These are phyloP conservation scores for Amyelois transitella DNA, from an alignment of 1,140 invertebrate genomes.

Conservation along the genomic window DNA sequence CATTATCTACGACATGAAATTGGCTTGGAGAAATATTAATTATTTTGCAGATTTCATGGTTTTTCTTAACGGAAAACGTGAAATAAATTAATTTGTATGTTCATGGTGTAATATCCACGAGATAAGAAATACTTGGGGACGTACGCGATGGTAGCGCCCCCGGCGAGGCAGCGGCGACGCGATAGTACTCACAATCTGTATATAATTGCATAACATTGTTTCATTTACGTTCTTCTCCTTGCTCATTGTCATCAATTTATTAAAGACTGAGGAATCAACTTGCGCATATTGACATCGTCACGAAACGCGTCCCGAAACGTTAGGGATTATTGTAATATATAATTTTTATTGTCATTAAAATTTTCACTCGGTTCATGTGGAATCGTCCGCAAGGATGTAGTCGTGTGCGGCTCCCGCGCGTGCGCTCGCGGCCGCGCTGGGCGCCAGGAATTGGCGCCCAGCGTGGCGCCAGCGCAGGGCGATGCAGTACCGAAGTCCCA, in stretches of 20 bases:
- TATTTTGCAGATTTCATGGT: no score
- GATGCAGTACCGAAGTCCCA: slow-evolving; percentile 10
- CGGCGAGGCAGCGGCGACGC: slow-evolving; percentile 8
- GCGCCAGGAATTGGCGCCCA: slow-evolving; percentile 5
- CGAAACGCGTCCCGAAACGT: slow-evolving; percentile 55
- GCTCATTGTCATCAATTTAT: slow-evolving; percentile 74
- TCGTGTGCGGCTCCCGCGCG: slow-evolving; percentile 30
- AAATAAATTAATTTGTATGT: background rate
- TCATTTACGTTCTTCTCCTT: slow-evolving; percentile 68
- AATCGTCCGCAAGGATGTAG: slow-evolving; percentile 19
- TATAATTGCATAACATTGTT: slow-evolving; percentile 67
- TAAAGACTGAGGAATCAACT: slow-evolving; percentile 74
- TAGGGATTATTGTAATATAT: slow-evolving; percentile 48
- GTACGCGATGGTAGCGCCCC: background rate
- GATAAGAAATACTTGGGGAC: background rate
- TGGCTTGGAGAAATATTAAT: no score
- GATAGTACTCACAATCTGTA: slow-evolving; percentile 46
- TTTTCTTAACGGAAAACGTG: no score
- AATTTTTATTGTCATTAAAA: slow-evolving; percentile 50
- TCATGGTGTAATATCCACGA: background rate
- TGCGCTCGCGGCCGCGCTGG: slow-evolving; percentile 15
- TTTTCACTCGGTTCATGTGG: slow-evolving; percentile 43
- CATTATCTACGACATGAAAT: no score
- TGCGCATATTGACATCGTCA: slow-evolving; percentile 67
- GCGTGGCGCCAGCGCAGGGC: slow-evolving; percentile 5